Base-by-base conservation (phyloP, 2,888 invertebrate genomes). In the Eristalis tenax region DNA sequence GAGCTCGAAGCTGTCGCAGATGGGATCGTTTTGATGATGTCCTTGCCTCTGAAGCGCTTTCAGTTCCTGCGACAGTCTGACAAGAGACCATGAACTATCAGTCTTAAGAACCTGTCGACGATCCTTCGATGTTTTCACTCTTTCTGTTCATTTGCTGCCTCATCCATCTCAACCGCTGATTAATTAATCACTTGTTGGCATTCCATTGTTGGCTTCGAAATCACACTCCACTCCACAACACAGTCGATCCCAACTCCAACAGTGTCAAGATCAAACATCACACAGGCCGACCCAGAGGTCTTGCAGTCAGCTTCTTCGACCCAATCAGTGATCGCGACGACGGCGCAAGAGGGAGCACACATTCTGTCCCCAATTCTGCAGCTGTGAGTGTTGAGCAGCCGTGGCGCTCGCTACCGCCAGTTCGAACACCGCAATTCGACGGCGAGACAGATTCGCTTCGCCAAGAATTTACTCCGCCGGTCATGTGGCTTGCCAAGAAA, bases 391-490 rank as follows among this genome's bases (percentile, higher is more conserved):
- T 38, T 10, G 50, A 15, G 1, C 28, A 18, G 50, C 15, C 10
- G 43, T 56, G 38, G 38, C 22, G n/a, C 40, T 28, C 3, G 32
- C 8, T 56, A 56, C 66, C 65, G 82, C 65, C 32, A 1, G 4
- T 86, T 82, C 74, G 78, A 74, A 70, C 50, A 22, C 64, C 18
- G 23, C 35, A 57, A 68, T 35, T 32, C 65, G 6, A 40, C n/a
- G n/a, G 10, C 57, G 59, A 32, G 65, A 57, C 23, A 50, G 38
- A 50, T 22, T 64, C 32, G 32, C 77, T 74, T 23, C 65, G 81
- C 10, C 77, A 79, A 71, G 65, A 82, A 86, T 82, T 70, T 70
- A 65, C 50, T 65, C 73, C 18, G 69, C 57, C 28, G 65, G 13
- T 22, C 43, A 22, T 15, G 26, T 35, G 18, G 13, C 10, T 23